Evolutionary conservation across 2,113 vertebrate genomes (phyloP).

Genomic region (Cheirogaleus medius): DNA sequence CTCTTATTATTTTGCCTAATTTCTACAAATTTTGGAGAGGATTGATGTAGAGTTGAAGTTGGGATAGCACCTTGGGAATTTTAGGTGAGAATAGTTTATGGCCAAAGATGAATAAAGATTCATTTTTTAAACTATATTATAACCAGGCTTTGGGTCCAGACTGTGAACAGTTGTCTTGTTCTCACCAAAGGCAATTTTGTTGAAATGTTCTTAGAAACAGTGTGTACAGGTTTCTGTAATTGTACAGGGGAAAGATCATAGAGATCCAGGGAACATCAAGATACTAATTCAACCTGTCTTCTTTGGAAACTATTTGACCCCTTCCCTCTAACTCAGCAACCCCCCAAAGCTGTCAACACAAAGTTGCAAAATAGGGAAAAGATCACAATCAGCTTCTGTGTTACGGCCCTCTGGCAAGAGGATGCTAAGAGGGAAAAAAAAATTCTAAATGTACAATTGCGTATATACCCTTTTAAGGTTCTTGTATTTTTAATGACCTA

Average conservation of each 20-base stretch:
- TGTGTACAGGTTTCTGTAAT: slow-evolving; percentile 37
- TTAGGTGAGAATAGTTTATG: neutral
- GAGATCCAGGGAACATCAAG: slow-evolving; percentile 34
- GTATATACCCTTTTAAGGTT: neutral
- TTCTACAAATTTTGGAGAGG: neutral
- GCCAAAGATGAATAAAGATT: neutral
- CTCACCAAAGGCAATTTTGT: slow-evolving; percentile 57
- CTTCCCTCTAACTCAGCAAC: neutral
- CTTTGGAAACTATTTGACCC: neutral
- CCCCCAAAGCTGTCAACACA: neutral
- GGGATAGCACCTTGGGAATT: neutral
- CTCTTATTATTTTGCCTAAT: neutral
- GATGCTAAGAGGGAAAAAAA: neutral
- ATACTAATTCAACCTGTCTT: slow-evolving; percentile 29
- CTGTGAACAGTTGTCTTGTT: slow-evolving; percentile 71
- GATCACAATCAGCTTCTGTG: neutral
- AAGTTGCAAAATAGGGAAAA: neutral
- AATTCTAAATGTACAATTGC: neutral
- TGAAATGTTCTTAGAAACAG: slow-evolving; percentile 61
- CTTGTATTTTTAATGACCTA: slow-evolving; percentile 1
- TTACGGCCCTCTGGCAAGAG: neutral
- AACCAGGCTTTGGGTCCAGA: neutral
- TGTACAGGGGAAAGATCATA: neutral
- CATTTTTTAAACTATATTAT: neutral
- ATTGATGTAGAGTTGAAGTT: neutral